Evolutionary conservation across 2,113 vertebrate genomes (phyloP), one percentile per base, ranked within the genome.

Genomic region (Cervus canadensis): DNA sequence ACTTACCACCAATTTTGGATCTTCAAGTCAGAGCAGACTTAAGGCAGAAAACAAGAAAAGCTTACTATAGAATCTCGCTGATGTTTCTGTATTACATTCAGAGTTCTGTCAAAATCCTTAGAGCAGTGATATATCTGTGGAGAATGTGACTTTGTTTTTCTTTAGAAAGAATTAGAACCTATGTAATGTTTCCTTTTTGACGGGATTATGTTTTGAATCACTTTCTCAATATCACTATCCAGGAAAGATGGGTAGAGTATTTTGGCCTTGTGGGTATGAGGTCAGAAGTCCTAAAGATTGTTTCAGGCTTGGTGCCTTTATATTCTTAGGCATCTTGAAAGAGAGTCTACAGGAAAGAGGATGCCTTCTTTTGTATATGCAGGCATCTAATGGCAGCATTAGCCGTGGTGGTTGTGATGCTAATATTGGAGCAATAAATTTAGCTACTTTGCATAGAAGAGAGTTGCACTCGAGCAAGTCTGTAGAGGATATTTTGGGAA

Each of bases 401-500:
- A 28, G 91, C 62, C 62, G 0, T n/a, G 1, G 50, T 79, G 0
- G 8, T 60, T 92, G 76, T 28, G 62, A 89, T 74, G n/a, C 62
- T 54, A 89, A 52, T 26, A 54, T 82, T 16, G 12, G 84, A 86
- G 64, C 33, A 94, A 64, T 90, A 97, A 93, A 97, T 97, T 97
- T 91, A 95, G 82, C 88, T 60, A 1, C 33, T 71, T 87, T 95
- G 94, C 88, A 62, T 97, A 28, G 50, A 97, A 97, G 85, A 92
- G 56, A 74, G 96, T 87, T 12, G 15, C 96, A 92, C 95, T 96
- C 43, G 43, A 97, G 83, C 0, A 48, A 96, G 90, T 98, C 97
- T 95, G 52, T 96, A 81, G 95, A 94, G 93, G 88, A 33, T 98
- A 98, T 98, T 98, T 98, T 21, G 57, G 97, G 94, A 96, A 94